Percentiles rank a stretch among this genome's conserved stretches.
These are phyloP conservation scores for Chelonus insularis DNA, from an alignment of 1,140 invertebrate genomes.

Conservation along the genomic window DNA sequence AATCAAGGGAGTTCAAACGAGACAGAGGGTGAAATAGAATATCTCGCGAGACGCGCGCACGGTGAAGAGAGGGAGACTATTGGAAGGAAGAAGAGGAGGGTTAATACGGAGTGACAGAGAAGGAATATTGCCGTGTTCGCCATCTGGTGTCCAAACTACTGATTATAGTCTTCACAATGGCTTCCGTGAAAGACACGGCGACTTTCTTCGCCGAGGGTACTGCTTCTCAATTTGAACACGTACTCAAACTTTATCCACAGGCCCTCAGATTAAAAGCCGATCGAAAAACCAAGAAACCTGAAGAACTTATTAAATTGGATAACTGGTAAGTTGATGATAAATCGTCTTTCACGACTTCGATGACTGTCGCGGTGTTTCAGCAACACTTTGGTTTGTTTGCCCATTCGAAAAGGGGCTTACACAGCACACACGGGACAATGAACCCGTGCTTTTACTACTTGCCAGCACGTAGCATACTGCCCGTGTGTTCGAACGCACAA, in stretches of 20 bases:
- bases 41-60: conserved; percentile 29
- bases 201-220: conserved; percentile 89
- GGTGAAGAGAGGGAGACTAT: conserved; percentile 14
- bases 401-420: conserved; percentile 34
- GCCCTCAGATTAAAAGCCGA: conserved; percentile 85
- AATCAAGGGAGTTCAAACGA: conserved; percentile 37
- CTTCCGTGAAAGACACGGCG: conserved; percentile 83
- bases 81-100: conserved; percentile 14
- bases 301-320: conserved; percentile 90
- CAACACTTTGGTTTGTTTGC: conserved; percentile 17
- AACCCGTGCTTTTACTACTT: conserved; percentile 48
- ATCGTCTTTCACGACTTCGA: not conserved
- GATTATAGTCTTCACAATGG: conserved; percentile 71
- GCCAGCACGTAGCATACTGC: conserved; percentile 38
- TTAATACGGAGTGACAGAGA: conserved; percentile 25
- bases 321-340: conserved; percentile 76
- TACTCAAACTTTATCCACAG: conserved; percentile 85
- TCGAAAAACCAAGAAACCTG: conserved; percentile 85
- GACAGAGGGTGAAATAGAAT: conserved; percentile 41
- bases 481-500: conserved; percentile 32
- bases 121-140: conserved; percentile 34
- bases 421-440: conserved; percentile 48
- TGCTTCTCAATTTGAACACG: conserved; percentile 82
- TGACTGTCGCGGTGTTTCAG: not conserved
- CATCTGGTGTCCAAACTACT: conserved; percentile 45